Evolutionary conservation across 2,797 vertebrate species (phyloP), one percentile per base, ranked within the genome.

Genomic region (Ptychobarbus kaznakovi): DNA sequence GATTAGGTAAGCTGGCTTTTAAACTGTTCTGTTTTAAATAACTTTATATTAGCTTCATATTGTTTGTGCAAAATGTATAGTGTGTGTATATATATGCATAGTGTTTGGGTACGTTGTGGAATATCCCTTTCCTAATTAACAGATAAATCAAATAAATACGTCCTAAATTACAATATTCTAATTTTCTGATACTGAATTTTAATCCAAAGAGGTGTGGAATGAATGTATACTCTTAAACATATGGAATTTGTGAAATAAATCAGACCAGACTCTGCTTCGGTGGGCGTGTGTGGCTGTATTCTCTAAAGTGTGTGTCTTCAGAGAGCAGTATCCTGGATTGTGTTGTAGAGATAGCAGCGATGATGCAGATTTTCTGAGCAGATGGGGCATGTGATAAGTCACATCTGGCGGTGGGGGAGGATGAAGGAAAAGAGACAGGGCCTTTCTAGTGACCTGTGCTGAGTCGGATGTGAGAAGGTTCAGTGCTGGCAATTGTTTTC

Each of bases 341-440:
- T 83, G 65, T 44, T 42, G 82, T 83, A 79, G 76, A 72, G 84
- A 91, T 82, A 86, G 82, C 73, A 84, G 73, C 28, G 53, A 68
- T 87, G 87, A 84, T 87, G 89, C 90, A 87, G 88, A 89, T 89
- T 91, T 89, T 88, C 90, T 86, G 92, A 85, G 90, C 91, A 93
- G 92, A 93, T 89, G 90, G 92, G 91, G 80, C 85, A 86, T 91
- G 90, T 90, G 89, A 93, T 91, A 87, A 90, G 91, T 92, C 89
- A 91, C 91, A 93, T 91, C 92, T 94, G 91, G 88, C 76, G 74
- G 89, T 81, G 86, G 81, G 83, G 85, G 87, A 40, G 69, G 84
- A 42, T 75, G 61, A 25, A 68, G 61, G 72, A 40, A 74, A 76
- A 76, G 73, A 83, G 72, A 74, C 42, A 75, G 72, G 75, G 72